Percentiles rank a stretch among this genome's conserved stretches.
phyloP scores from a whole-genome alignment of 2,113 vertebrate genomes.

The Panurus biarmicus region DNA sequence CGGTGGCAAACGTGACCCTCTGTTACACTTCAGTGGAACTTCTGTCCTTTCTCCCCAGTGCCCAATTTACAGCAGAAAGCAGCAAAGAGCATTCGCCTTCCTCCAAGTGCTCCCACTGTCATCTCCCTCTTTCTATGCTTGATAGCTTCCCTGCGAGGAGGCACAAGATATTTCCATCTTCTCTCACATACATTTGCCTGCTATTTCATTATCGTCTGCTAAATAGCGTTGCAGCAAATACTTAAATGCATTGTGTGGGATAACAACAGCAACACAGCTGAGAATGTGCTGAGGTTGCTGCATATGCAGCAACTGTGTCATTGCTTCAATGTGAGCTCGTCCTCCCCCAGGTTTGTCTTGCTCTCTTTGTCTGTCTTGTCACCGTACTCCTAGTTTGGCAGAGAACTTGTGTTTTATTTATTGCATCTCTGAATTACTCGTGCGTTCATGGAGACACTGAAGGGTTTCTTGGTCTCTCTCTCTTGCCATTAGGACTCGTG shows the following conservation, averaged over 20 bases:
- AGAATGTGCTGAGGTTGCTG: slow-evolving; percentile 1
- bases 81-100: neutral
- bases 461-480: neutral
- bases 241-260: neutral
- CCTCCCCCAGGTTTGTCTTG: neutral
- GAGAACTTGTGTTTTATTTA: neutral
- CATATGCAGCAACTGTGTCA: neutral
- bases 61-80: neutral
- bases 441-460: neutral
- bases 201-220: neutral
- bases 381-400: neutral
- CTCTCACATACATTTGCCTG: neutral
- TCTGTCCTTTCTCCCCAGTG: neutral
- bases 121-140: neutral
- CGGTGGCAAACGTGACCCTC: neutral
- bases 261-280: neutral
- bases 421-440: neutral
- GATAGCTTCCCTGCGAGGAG: neutral
- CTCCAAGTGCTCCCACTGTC: neutral
- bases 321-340: neutral
- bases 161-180: neutral
- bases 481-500: rapidly evolving
- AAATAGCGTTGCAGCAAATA: neutral
- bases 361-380: neutral
- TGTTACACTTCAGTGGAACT: neutral